phyloP scores from a whole-genome alignment of 2,113 vertebrate genomes.

The Columba livia region DNA sequence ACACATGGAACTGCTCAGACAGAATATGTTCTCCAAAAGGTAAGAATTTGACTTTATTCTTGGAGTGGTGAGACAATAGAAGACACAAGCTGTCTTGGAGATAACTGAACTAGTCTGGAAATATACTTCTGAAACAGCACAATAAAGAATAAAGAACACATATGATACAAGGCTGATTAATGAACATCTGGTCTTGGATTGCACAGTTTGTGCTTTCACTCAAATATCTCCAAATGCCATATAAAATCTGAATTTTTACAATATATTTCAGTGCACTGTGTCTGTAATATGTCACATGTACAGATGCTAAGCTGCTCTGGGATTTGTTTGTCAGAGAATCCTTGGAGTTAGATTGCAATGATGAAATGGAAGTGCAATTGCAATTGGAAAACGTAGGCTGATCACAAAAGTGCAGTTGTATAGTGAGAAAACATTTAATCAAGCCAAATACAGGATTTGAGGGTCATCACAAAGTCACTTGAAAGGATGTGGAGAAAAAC shows the following conservation, averaged over 20 bases:
- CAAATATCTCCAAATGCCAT: not conserved
- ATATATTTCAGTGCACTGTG: not conserved
- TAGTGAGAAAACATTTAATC: not conserved
- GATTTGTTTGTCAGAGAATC: conserved; percentile 12
- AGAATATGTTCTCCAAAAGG: conserved; percentile 54
- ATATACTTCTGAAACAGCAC: not conserved
- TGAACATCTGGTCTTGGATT: conserved; percentile 8
- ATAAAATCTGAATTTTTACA: conserved; percentile 18
- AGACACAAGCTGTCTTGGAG: conserved; percentile 4
- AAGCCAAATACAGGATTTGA: not conserved
- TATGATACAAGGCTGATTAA: not conserved
- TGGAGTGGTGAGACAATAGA: conserved; percentile 4
- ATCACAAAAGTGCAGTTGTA: not conserved
- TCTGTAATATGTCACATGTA: conserved; percentile 16
- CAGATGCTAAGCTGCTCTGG: not conserved
- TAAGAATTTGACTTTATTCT: conserved; percentile 16
- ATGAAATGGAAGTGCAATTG: not conserved
- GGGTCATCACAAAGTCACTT: not conserved
- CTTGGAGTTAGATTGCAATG: not conserved
- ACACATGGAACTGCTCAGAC: conserved; percentile 57
- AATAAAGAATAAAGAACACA: not conserved
- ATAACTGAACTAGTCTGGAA: conserved; percentile 14
- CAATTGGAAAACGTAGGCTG: not conserved
- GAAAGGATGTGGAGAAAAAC: not conserved
- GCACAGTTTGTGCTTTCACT: conserved; percentile 19